Conservation (phyloP, 2,113 vertebrate genomes). For the Okapia johnstoni region DNA sequence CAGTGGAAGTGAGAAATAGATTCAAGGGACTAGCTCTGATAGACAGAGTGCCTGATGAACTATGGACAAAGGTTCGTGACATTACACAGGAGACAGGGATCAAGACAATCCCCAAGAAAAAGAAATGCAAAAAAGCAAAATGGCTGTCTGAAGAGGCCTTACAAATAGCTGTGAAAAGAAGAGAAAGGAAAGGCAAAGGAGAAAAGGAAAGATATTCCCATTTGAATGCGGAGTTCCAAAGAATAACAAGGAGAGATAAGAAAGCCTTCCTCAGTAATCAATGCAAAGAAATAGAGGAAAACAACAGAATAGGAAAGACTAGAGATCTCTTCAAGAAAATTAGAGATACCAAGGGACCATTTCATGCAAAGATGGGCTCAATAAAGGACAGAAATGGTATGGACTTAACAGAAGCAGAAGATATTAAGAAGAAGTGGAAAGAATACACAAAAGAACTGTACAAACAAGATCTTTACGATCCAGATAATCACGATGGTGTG, state of each 20-base stretch:
- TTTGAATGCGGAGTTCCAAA: background rate
- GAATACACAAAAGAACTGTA: background rate
- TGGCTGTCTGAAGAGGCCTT: background rate
- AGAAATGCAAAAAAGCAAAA: background rate
- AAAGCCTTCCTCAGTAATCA: rapidly evolving
- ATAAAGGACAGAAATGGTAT: background rate
- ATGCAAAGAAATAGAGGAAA: background rate
- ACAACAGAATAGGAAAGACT: background rate
- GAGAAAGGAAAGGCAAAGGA: background rate
- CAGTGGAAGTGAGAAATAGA: background rate
- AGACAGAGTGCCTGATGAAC: background rate
- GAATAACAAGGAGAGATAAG: background rate
- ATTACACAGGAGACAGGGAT: background rate
- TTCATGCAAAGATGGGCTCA: background rate
- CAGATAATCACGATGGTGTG: background rate
- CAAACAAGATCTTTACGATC: background rate
- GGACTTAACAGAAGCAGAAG: too few species aligned
- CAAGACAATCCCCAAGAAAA: background rate
- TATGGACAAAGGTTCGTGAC: background rate
- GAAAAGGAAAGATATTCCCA: background rate
- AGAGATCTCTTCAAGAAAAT: background rate
- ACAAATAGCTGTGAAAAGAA: background rate
- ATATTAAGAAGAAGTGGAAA: background rate
- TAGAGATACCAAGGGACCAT: background rate
- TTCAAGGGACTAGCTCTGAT: background rate